Percentiles rank a stretch among this genome's conserved stretches.
phyloP scores from a whole-genome alignment of 2,797 vertebrate genomes.

The Falco rusticolus region DNA sequence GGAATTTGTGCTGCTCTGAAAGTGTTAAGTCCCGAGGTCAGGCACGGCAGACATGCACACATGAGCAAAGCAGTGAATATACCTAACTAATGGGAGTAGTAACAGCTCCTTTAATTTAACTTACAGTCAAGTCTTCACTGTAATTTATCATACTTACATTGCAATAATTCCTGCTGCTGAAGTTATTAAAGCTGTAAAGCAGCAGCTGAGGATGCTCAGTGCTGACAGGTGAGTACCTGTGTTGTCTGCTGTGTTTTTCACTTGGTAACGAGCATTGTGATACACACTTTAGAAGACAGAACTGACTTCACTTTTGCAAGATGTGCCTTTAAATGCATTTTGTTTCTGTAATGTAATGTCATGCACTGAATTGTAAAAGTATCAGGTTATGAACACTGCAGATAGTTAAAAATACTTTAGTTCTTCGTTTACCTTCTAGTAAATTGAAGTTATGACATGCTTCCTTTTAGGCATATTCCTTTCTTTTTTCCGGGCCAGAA shows the following conservation, averaged over 20 bases:
- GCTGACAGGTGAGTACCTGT: neutral
- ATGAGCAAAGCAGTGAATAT: neutral
- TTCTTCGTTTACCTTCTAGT: neutral
- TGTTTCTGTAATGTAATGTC: neutral
- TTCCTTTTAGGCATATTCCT: neutral
- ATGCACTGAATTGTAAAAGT: neutral
- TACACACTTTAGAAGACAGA: neutral
- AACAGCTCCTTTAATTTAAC: neutral
- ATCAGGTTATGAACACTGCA: neutral
- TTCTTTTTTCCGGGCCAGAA: neutral
- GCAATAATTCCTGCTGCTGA: neutral
- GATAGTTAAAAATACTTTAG: neutral
- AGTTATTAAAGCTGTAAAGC: neutral
- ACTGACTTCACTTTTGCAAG: neutral
- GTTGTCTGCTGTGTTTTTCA: neutral
- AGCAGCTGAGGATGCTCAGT: neutral
- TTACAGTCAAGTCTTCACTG: neutral
- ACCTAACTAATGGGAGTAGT: neutral
- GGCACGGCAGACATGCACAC: neutral
- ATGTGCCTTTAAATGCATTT: neutral
- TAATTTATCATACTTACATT: neutral
- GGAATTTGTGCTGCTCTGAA: neutral
- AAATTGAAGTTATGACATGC: neutral
- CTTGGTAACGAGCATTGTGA: rapidly evolving
- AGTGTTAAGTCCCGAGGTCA: neutral